Base-by-base conservation (phyloP, 2,113 vertebrate genomes). In the Ophthalmolycus amberensis region DNA sequence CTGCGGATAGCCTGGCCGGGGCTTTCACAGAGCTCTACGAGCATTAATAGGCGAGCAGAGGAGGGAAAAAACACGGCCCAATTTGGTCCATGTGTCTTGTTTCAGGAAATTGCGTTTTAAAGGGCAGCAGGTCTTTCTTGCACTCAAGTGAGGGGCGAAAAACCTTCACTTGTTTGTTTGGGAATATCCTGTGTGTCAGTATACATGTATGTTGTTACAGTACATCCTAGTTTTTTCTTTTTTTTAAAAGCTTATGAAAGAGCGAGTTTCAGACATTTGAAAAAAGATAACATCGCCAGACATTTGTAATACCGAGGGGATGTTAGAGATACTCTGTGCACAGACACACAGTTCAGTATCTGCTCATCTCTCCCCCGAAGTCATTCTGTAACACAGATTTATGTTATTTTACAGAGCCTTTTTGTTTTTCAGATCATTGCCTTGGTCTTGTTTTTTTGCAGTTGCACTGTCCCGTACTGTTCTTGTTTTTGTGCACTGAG, bases 31-130 rank as follows among this genome's bases (percentile, higher is more conserved):
- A 84, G 90, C 90, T 88, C 71, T 38, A 46, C 27, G 44, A 84
- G 81, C 86, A 80, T 90, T 91, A 91, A 90, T 84, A 86, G 91
- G 81, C 79, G 32, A 85, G 62, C 83, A 77, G 78, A 70, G 71
- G 52, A 58, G 79, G 77, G 37, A 59, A 68, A 85, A 62, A 80
- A 85, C 40, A 75, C 37, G 8, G 77, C 79, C 80, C 86, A 90
- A 86, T 90, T 92, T 88, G 79, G 78, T 92, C 83, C 75, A 18
- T 92, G 90, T 87, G 91, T 91, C 90, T 89, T 89, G 83, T 92
- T 93, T 90, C 90, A 93, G 90, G 94, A 93, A 93, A 92, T 93
- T 92, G 87, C 86, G 64, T 93, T 92, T 90, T 91, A 87, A 90
- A 85, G 88, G 81, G 85, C 84, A 87, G 85, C 75, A 82, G 83